Conservation (phyloP, 2,797 vertebrate species). For the Catostomus latipinnis region DNA sequence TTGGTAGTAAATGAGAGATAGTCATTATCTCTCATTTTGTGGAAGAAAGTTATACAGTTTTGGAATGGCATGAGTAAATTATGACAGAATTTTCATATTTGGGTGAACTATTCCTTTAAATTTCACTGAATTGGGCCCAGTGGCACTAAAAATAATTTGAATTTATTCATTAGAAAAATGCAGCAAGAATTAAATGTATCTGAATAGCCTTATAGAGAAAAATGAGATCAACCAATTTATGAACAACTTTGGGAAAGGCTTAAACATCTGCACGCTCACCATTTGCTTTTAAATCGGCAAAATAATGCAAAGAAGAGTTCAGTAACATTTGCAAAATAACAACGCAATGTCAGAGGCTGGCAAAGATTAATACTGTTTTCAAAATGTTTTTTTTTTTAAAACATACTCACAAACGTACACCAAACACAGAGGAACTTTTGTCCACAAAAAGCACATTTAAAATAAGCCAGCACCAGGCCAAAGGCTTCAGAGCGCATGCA, state of each 20-base stretch:
- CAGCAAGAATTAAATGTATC: no score
- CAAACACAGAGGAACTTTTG: slow-evolving; percentile 22
- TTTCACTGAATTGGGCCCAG: no score
- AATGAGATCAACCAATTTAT: no score
- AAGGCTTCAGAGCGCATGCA: slow-evolving; percentile 42
- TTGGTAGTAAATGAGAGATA: no score
- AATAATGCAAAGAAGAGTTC: slow-evolving; percentile 69
- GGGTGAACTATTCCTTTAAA: no score
- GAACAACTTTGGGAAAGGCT: slow-evolving; percentile 32
- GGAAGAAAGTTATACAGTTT: no score
- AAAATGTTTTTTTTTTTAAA: slow-evolving; percentile 19
- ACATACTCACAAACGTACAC: slow-evolving; percentile 14
- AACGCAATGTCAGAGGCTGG: slow-evolving; percentile 66
- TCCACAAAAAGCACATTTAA: slow-evolving; percentile 23
- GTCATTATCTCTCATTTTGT: no score
- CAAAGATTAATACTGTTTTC: slow-evolving; percentile 62
- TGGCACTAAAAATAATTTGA: no score
- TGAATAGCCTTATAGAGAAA: no score
- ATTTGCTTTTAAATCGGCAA: slow-evolving; percentile 63
- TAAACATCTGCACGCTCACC: slow-evolving; percentile 62
- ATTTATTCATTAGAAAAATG: no score
- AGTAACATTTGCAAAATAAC: slow-evolving; percentile 9
- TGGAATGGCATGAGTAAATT: no score
- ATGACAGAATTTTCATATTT: no score
- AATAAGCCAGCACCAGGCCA: slow-evolving; percentile 25